A percentile compares a stretch with the other conserved stretches of the same genome.
Evolutionary conservation across 2,113 vertebrate genomes (phyloP).

Genomic region (Plecturocebus donacophilus): DNA sequence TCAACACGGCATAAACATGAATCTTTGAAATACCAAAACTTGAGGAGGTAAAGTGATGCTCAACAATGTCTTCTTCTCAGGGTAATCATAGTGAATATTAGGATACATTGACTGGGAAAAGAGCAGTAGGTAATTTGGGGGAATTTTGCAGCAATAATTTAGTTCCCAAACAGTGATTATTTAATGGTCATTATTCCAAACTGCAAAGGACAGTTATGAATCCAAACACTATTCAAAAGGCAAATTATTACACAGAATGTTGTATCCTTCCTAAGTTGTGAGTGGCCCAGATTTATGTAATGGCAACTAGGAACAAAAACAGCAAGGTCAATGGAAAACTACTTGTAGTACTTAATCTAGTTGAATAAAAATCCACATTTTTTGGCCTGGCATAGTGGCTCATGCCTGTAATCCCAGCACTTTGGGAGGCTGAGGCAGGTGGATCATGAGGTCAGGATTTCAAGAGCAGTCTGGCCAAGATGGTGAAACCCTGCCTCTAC

Average conservation of each 20-base stretch:
- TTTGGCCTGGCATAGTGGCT: background rate
- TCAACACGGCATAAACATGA: background rate
- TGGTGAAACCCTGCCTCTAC: too few relatives aligned
- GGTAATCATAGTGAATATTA: background rate
- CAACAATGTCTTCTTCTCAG: background rate
- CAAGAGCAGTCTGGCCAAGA: too few relatives aligned
- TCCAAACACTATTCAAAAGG: background rate
- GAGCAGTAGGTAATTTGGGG: background rate
- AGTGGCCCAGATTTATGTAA: background rate
- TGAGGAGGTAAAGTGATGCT: background rate
- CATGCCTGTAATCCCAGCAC: too few relatives aligned
- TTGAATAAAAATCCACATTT: background rate
- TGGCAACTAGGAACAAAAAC: background rate
- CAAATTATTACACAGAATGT: background rate
- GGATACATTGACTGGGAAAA: background rate
- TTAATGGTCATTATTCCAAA: background rate
- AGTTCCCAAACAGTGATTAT: background rate
- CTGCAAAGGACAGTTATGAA: background rate
- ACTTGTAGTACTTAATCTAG: background rate
- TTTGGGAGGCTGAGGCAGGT: too few relatives aligned
- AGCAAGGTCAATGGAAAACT: background rate
- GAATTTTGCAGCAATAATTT: background rate
- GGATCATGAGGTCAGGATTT: too few relatives aligned
- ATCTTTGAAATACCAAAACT: background rate
- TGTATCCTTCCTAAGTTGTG: background rate